A percentile compares a stretch with the other conserved stretches of the same genome.
These are phyloP conservation scores for Phymatocera aterrima DNA, from an alignment of 2,888 invertebrate species.

Conservation along the genomic window DNA sequence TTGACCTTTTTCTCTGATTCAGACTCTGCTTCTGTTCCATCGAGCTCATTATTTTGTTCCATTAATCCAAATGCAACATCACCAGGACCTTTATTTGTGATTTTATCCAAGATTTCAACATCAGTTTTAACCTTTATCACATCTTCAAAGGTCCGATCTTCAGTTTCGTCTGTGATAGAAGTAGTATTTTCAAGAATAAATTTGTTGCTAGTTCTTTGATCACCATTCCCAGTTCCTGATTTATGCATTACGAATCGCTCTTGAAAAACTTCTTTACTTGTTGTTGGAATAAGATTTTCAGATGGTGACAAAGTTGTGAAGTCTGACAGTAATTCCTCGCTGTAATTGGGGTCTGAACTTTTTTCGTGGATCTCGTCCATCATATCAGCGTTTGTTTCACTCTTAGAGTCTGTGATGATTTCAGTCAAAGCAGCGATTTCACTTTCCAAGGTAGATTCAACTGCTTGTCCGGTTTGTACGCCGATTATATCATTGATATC, in stretches of 20 bases:
- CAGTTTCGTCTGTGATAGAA: background rate
- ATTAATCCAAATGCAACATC: background rate
- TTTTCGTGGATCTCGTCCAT: background rate
- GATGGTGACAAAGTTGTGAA: background rate
- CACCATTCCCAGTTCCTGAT: background rate
- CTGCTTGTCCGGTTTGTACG: conserved; percentile 60
- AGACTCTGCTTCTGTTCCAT: background rate
- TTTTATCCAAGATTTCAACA: background rate
- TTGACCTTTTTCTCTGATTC: background rate
- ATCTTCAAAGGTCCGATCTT: background rate
- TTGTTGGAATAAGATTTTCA: background rate
- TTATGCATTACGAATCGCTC: background rate
- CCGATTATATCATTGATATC: conserved; percentile 68
- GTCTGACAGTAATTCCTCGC: background rate
- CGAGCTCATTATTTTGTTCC: background rate
- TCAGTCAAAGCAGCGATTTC: conserved; percentile 69
- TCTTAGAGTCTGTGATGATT: conserved; percentile 67
- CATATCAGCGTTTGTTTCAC: conserved; percentile 47
- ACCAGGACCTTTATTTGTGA: background rate
- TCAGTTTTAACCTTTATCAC: background rate
- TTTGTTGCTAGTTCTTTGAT: background rate
- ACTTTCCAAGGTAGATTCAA: conserved; percentile 68
- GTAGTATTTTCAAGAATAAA: background rate
- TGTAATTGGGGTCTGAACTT: conserved; percentile 13
- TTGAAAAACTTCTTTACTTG: background rate